Percentiles rank a stretch among this genome's conserved stretches.
Conservation (phyloP, 2,797 vertebrate species). For the Sus cebifrons region DNA sequence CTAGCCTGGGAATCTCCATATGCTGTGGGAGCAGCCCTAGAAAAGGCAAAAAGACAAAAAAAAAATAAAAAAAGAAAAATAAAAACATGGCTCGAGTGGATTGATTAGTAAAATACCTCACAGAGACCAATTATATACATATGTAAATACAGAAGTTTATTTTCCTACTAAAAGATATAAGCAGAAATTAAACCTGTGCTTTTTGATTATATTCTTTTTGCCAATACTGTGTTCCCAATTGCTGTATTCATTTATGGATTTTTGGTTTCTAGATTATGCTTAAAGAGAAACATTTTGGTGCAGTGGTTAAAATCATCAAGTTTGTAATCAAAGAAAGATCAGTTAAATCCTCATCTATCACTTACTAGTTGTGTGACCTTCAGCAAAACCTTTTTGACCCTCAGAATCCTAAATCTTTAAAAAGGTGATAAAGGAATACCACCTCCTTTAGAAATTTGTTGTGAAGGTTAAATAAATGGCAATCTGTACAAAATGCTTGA, state of each 20-base stretch:
- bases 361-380: constrained; percentile 16
- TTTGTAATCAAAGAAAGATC: constrained; percentile 38
- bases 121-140: background rate
- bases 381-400: constrained; percentile 11
- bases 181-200: constrained; percentile 17
- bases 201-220: constrained; percentile 35
- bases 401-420: constrained; percentile 37
- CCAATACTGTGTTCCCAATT: background rate
- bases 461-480: background rate
- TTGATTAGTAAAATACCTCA: constrained; percentile 56
- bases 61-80: background rate
- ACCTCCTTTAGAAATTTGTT: background rate
- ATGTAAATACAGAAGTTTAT: constrained; percentile 30
- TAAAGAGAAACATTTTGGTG: constrained; percentile 40
- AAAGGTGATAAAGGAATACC: constrained; percentile 36
- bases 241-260: constrained; percentile 1
- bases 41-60: too few species aligned
- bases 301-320: constrained; percentile 8
- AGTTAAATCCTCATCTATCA: constrained; percentile 30
- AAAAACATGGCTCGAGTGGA: constrained; percentile 25
- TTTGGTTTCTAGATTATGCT: constrained; percentile 57
- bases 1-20: too few species aligned
- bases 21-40: too few species aligned
- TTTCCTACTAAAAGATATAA: background rate
- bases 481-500: background rate